Evolutionary conservation across 2,113 vertebrate species (phyloP).

Genomic region (Pygoscelis adeliae): DNA sequence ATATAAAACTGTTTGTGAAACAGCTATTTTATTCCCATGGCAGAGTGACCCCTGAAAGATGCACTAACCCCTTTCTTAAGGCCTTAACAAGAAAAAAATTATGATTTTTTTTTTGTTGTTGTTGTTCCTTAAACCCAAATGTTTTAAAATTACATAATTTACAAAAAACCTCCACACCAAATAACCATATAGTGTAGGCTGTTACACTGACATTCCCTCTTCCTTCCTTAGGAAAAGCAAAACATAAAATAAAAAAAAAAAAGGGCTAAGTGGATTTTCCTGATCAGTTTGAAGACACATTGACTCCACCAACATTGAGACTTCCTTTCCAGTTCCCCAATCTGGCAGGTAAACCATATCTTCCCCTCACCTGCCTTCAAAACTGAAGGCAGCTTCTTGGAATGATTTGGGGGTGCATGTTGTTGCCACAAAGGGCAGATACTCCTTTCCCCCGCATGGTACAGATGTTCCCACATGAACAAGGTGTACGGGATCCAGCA

Average conservation of each 20-base stretch:
- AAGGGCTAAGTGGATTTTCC: conserved; percentile 24
- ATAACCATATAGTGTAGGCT: conserved; percentile 19
- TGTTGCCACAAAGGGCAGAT: background rate
- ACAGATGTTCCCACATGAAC: background rate
- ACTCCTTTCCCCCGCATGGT: background rate
- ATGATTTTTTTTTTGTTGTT: background rate
- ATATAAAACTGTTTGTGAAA: conserved; percentile 88
- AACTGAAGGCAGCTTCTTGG: conserved; percentile 26
- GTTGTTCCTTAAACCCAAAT: conserved; percentile 73
- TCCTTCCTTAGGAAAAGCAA: conserved; percentile 65
- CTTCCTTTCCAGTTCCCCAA: background rate
- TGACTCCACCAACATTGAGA: conserved; percentile 32
- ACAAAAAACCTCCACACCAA: conserved; percentile 32
- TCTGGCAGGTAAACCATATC: background rate
- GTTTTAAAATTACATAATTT: conserved; percentile 79
- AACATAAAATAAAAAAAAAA: background rate
- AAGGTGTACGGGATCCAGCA: background rate
- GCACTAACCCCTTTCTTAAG: conserved; percentile 86
- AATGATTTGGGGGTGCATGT: background rate
- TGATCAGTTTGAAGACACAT: background rate
- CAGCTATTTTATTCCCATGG: conserved; percentile 83
- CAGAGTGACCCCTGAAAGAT: conserved; percentile 85
- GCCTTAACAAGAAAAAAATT: conserved; percentile 77
- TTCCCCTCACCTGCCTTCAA: background rate
- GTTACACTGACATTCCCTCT: conserved; percentile 52